Evolutionary conservation across 2,113 vertebrate genomes (phyloP).

Genomic region (Spizaetus ornatus): DNA sequence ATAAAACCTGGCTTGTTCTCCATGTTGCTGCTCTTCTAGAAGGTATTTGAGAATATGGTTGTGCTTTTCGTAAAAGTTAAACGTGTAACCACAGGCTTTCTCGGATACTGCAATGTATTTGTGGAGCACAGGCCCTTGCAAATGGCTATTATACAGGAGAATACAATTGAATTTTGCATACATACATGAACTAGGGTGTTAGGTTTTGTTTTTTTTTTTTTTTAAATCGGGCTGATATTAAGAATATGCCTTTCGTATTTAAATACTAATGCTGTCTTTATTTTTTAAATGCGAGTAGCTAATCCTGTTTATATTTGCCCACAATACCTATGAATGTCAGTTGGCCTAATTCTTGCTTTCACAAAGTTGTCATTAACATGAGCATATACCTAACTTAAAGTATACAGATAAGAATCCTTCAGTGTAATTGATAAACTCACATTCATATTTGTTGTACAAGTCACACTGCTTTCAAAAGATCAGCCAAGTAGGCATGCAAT

Average conservation of each 20-base stretch:
- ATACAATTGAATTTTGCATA: background rate
- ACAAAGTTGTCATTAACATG: background rate
- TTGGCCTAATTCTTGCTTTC: background rate
- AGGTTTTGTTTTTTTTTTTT: background rate
- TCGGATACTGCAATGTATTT: background rate
- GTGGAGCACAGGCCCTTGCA: background rate
- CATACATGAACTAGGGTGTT: background rate
- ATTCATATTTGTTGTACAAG: background rate
- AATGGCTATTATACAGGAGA: background rate
- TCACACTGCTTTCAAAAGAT: background rate
- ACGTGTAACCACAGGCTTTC: background rate
- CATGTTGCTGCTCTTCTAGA: background rate
- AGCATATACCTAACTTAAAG: background rate
- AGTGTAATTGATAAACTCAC: background rate
- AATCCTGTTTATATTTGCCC: background rate
- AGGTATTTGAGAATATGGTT: background rate
- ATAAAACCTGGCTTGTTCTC: background rate
- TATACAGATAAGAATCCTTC: background rate
- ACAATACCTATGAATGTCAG: accelerated
- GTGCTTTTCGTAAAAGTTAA: background rate
- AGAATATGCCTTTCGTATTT: background rate
- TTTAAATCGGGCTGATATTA: background rate
- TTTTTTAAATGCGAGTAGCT: background rate
- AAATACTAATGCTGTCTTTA: background rate
- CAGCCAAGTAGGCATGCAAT: background rate